Conservation (phyloP, 1,140 invertebrate genomes). For the Apocrypta bakeri region DNA sequence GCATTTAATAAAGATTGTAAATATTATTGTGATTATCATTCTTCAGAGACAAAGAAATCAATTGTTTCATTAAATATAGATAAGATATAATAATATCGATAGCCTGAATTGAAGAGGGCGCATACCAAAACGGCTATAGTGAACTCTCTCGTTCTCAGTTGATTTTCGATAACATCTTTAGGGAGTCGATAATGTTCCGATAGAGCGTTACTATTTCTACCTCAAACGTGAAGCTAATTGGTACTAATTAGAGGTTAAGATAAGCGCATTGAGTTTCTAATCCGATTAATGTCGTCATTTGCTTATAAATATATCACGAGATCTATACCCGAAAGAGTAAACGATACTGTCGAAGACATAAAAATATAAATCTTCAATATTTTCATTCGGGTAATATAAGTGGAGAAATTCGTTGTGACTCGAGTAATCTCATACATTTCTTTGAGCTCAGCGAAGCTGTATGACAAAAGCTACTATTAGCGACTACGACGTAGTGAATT, state of each 20-base stretch:
- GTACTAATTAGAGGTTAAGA: neutral
- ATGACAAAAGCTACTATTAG: too few relatives aligned
- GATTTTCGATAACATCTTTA: neutral
- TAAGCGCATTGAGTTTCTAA: conserved; percentile 1
- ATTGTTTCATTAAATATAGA: too few relatives aligned
- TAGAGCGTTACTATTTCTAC: neutral
- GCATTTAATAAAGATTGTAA: neutral
- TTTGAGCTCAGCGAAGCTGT: too few relatives aligned
- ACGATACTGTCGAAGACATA: too few relatives aligned
- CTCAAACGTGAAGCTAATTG: neutral
- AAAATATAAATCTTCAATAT: too few relatives aligned
- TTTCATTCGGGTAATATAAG: too few relatives aligned
- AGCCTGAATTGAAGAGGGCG: neutral
- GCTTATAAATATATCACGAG: too few relatives aligned
- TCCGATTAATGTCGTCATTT: neutral
- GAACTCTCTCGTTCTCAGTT: neutral
- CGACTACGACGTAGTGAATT: too few relatives aligned
- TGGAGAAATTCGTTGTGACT: too few relatives aligned
- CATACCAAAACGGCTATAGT: neutral
- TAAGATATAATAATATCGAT: neutral
- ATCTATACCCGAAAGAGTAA: too few relatives aligned
- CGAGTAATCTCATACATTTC: too few relatives aligned
- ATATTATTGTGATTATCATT: neutral
- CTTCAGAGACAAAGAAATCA: neutral
- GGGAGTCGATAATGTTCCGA: conserved; percentile 11